Base-by-base conservation (phyloP, 2,797 vertebrate genomes). In the Urosaurus nigricauda region DNA sequence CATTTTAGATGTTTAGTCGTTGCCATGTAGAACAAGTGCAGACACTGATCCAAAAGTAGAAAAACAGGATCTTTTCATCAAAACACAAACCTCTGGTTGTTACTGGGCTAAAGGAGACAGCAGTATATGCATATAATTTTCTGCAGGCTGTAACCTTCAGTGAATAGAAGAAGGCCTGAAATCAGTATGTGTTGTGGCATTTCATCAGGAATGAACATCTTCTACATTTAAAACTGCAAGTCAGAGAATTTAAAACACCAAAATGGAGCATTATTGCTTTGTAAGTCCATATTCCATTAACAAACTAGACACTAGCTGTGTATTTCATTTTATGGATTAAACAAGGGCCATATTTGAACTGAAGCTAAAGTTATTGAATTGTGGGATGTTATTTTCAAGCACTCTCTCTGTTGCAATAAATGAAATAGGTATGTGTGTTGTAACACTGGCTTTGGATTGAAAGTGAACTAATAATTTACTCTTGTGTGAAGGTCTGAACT, bases 81-180 rank as follows among this genome's bases (percentile, higher is more conserved):
- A 68, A 68, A 68, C n/a, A 79, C 68, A 63, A 58, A 60, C n/a
- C 79, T 16, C 6, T 19, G 32, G 14, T 32, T 0, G 0, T 71
- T n/a, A 53, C 87, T 87, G 68, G 29, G 63, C 24, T 58, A 53
- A 17, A 21, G 53, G 88, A 90, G 56, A 63, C 37, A 47, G 19
- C 51, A 35, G 17, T 53, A 21, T 1, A 32, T 21, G 0, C 32
- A 0, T 83, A 91, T 90, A 81, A 53, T 32, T 37, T 63, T 58
- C 53, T 43, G 79, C 16, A 32, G 77, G 17, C 5, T 58, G 9
- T 47, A 73, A 74, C 74, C 29, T 47, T 13, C n/a, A 40, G 77
- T 4, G 58, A 24, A 86, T 82, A 78, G 53, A 94, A 77, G 19
- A 16, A 7, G 68, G 65, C 81, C 87, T 89, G 74, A 14, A 9